Evolutionary conservation across 1,140 invertebrate genomes (phyloP), one percentile per base, ranked within the genome.

Genomic region (Drosophila ironensis): DNA sequence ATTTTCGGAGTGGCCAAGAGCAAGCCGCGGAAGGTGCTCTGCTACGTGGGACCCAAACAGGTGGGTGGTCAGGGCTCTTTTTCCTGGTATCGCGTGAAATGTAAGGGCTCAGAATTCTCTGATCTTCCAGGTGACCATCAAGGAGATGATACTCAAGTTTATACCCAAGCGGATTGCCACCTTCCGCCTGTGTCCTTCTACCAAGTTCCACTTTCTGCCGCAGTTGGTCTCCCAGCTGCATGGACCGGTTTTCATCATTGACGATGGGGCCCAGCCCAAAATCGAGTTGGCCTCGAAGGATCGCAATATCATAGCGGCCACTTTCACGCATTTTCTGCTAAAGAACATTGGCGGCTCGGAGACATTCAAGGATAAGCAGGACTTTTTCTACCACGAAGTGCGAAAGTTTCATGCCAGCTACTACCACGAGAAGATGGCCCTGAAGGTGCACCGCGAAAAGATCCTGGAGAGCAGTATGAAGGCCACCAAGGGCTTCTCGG

Each of bases 261-360:
- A 98, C 87, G 97, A 98, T 89, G 97, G 97, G 24, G 96, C 95
- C 51, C 97, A 98, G 87, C 95, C 96, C 0, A 94, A 94, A 76
- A 93, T 98, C 14, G 94, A 95, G 90, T 91, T 98, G 59, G 93
- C 94, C 52, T 95, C 95, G 7, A 93, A 94, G 61, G 95, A 98
- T 90, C 92, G 96, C 2, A 97, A 97, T 90, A 94, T 98, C 14
- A 96, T 98, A 59, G 96, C 96, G 2, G 97, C 97, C 33, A 96
- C 96, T 4, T 98, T 98, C 90, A 97, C 97, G 1, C 94, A 97
- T 81, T 97, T 97, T 90, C 92, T 98, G 33, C 90, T 98, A n/a
- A 97, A 97, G 91, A 98, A 98, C 91, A 98, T 98, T 84, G 97
- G 97, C 41, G 97, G 97, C 4, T 97, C 96, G 17, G 97, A 98